These are phyloP conservation scores for Palaemon carinicauda DNA, from an alignment of 1,140 invertebrate genomes.

Conservation along the genomic window DNA sequence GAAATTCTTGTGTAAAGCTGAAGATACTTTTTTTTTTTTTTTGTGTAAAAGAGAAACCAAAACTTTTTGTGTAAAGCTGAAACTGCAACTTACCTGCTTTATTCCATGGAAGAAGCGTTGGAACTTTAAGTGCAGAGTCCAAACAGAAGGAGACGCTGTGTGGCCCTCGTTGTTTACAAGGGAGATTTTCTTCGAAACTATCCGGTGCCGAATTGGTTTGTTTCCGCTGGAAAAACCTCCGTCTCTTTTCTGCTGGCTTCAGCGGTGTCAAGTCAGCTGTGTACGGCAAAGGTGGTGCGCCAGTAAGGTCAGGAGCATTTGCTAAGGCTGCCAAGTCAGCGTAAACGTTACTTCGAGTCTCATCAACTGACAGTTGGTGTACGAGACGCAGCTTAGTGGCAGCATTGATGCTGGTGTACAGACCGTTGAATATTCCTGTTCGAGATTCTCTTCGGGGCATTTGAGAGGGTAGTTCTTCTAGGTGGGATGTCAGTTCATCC, in stretches of 20 bases:
- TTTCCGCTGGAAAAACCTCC: slow-evolving; percentile 64
- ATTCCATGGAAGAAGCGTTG: slow-evolving; percentile 56
- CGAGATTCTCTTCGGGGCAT: slow-evolving; percentile 57
- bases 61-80: too few species aligned
- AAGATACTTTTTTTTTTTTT: too few species aligned
- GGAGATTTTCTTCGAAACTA: slow-evolving; percentile 63
- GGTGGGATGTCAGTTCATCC: slow-evolving; percentile 56
- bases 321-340: slow-evolving; percentile 51
- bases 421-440: slow-evolving; percentile 58
- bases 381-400: slow-evolving; percentile 58
- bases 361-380: slow-evolving; percentile 61
- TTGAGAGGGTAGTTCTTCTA: slow-evolving; percentile 57
- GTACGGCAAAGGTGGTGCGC: slow-evolving; percentile 40
- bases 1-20: too few species aligned
- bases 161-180: slow-evolving; percentile 1
- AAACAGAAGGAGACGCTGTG: slow-evolving; percentile 56
- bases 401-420: slow-evolving; percentile 58
- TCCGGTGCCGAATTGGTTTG: slow-evolving; percentile 67
- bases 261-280: slow-evolving; percentile 46
- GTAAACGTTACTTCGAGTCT: slow-evolving; percentile 53
- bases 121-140: slow-evolving; percentile 59
- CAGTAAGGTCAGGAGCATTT: slow-evolving; percentile 30
- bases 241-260: slow-evolving; percentile 62
- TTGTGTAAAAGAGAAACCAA: too few species aligned
- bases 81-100: slow-evolving; percentile 34